Base-by-base conservation (phyloP, 2,113 vertebrate species). In the Cephalopholis sonnerati region DNA sequence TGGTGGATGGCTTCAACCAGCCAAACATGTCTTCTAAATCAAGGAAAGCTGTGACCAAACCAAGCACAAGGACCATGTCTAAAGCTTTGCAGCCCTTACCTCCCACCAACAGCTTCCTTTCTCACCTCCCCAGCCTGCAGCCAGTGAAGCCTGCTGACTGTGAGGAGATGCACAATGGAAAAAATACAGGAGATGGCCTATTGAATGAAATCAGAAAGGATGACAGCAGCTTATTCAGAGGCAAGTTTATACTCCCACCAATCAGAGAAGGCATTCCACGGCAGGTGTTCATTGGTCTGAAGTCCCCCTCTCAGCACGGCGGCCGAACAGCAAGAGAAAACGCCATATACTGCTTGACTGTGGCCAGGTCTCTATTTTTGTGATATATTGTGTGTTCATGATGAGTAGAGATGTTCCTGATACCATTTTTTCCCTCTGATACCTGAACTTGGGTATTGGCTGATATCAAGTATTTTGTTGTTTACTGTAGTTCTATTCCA, bases 1-100 rank as follows among this genome's bases (percentile, higher is more conserved):
- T 95, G 62, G 93, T 96, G 36, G 96, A 96, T 74, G 94, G 96
- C 27, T 96, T 95, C 73, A 94, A 90, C 61, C 70, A 92, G 24
- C 77, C 92, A 3, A 90, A 90, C 48, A 96, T 96, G 94, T 95
- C 89, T 25, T 95, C 94, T 36, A 92, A 89, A 88, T 91, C 89
- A 65, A 92, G 82, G 84, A 72, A 61, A 48, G 29, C 79, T 57
- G 22, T 66, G 22, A 69, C 17, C 48, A 88, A 86, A 73, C 81
- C 57, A 82, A 74, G 70, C 29, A 78, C 41, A 13, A 64, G 36
- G 76, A 74, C 78, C 13, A 63, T 55, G 81, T 54, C 20, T 58
- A 79, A 74, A 71, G 65, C 67, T 53, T 68, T 91, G 13, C 75
- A 46, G 0, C 36, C 16, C 16, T 77, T 91, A 79, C 73, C 75